Base-by-base conservation (phyloP, 2,113 vertebrate genomes). In the Actenoides hombroni region DNA sequence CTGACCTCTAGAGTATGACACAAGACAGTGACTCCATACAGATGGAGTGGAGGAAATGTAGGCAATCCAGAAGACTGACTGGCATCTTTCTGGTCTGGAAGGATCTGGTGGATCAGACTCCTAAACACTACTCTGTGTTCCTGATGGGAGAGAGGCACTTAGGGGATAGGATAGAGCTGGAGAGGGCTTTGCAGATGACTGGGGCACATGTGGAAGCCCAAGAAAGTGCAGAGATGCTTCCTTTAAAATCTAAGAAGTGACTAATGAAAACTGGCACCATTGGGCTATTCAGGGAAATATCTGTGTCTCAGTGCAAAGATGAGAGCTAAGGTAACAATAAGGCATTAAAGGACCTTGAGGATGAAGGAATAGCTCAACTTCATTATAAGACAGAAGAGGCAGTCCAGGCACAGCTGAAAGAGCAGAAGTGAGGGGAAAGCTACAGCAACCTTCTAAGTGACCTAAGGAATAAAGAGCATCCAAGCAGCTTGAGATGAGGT, bases 201-300 rank as follows among this genome's bases (percentile, higher is more conserved):
- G 37, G n/a, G 64, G 25, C 73, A 79, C 59, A 33, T 1, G 1
- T n/a, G 37, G n/a, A 91, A 94, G 46, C 69, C 48, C 42, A 20
- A 18, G 65, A 67, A 53, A 93, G 37, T 25, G 46, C 9, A 23
- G 29, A 82, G 25, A 51, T 78, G 33, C 61, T 94, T 87, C 53
- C 29, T 89, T 87, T 95, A 85, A 91, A 94, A 85, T 65, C 61
- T 76, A 37, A 85, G 61, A 60, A 89, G 42, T 46, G 56, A 91
- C 64, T 87, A 95, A 96, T 89, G 94, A 89, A 94, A 91, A 71
- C 33, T 91, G 81, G 77, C 91, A 94, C 61, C 91, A 48, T 70
- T 0, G 1, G 1, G 81, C 81, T 92, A 94, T 91, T 94, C 70
- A 82, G 93, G 91, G 89, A 92, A 83, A 95, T 89, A 83, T 48